Conservation (phyloP, 2,113 vertebrate genomes). For the Centrocercus urophasianus region DNA sequence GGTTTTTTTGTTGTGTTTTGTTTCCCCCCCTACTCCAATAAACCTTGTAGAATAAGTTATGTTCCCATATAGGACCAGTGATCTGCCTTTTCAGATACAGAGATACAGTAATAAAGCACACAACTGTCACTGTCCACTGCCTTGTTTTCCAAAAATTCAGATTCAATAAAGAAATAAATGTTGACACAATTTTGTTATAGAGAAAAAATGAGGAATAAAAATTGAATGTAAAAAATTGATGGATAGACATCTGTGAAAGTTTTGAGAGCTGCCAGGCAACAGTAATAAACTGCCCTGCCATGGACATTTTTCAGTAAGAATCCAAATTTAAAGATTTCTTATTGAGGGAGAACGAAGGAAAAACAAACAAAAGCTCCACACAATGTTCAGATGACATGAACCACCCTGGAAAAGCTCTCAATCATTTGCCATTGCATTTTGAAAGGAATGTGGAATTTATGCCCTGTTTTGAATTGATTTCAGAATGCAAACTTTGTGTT, state of each 20-base stretch:
- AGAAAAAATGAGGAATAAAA: neutral
- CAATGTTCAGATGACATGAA: neutral
- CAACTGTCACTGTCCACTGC: neutral
- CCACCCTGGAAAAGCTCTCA: neutral
- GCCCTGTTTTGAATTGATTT: neutral
- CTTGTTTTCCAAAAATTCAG: neutral
- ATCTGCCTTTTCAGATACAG: accelerated
- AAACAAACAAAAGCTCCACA: neutral
- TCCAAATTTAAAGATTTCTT: neutral
- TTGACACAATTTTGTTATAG: neutral
- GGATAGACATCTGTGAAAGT: neutral
- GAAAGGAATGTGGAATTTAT: neutral
- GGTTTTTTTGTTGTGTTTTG: neutral
- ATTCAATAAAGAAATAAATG: neutral
- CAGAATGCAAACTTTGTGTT: neutral
- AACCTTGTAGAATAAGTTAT: neutral
- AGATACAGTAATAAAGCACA: neutral
- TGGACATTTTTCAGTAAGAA: neutral
- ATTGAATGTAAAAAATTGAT: neutral
- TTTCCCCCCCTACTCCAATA: neutral
- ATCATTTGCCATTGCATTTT: neutral
- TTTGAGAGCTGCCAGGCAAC: neutral
- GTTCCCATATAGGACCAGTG: neutral
- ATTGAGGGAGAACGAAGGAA: neutral
- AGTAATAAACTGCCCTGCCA: neutral